These are phyloP conservation scores for Caenorhabditis tropicalis DNA, from an alignment of 1,140 invertebrate species.

Conservation along the genomic window DNA sequence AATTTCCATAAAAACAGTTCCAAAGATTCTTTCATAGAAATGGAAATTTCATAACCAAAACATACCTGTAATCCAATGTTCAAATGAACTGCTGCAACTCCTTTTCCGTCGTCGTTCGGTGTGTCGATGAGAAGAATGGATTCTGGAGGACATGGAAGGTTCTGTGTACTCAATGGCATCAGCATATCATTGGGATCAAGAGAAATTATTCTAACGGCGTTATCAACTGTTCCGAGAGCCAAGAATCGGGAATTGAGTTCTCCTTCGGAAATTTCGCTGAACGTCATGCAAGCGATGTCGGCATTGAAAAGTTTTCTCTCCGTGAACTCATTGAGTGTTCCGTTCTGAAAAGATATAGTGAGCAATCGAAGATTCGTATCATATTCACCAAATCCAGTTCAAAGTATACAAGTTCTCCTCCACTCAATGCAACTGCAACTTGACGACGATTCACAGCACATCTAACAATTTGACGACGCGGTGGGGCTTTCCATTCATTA, in stretches of 20 bases:
- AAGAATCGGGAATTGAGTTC: conserved; percentile 95
- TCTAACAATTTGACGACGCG: conserved; percentile 93
- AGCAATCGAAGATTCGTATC: neutral
- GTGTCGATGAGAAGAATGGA: conserved; percentile 95
- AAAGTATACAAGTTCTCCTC: conserved; percentile 96
- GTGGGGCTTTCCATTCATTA: conserved; percentile 98
- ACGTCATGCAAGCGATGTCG: conserved; percentile 97
- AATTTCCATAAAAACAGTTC: no score
- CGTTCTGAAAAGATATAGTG: conserved; percentile 78
- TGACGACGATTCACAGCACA: conserved; percentile 97
- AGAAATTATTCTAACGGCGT: conserved; percentile 95
- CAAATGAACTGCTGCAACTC: conserved; percentile 81
- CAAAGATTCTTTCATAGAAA: no score
- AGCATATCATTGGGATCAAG: conserved; percentile 80
- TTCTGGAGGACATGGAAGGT: conserved; percentile 92
- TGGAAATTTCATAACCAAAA: no score
- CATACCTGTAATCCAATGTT: conserved; percentile 87
- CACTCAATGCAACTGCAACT: conserved; percentile 92
- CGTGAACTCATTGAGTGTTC: conserved; percentile 96
- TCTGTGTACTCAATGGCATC: conserved; percentile 86
- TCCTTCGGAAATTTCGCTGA: conserved; percentile 90
- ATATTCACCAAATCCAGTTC: conserved; percentile 93
- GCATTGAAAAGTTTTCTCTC: conserved; percentile 77
- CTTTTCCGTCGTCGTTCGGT: conserved; percentile 74
- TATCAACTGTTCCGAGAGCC: conserved; percentile 93